A percentile compares a stretch with the other conserved stretches of the same genome.
Conservation (phyloP, 2,797 vertebrate species). For the Bovichtus diacanthus region DNA sequence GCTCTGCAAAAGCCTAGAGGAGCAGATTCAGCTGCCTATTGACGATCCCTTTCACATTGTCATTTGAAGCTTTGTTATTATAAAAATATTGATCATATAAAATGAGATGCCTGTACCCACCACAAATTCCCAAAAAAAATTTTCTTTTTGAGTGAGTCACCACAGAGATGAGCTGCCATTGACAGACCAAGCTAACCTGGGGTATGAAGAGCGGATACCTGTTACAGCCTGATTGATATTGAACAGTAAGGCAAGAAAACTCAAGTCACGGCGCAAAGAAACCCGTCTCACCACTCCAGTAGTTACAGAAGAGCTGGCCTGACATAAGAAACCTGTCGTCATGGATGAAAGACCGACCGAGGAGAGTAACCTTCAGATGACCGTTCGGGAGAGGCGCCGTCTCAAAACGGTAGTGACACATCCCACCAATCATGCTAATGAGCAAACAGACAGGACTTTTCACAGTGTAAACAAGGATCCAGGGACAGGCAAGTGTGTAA, state of each 20-base stretch:
- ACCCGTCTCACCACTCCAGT: not conserved
- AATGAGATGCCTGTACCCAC: not conserved
- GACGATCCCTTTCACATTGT: not conserved
- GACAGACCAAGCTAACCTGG: not conserved
- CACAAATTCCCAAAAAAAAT: no score
- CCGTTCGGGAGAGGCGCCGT: conserved; percentile 10
- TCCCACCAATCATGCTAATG: conserved; percentile 58
- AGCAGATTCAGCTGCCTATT: not conserved
- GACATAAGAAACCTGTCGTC: not conserved
- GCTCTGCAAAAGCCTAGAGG: not conserved
- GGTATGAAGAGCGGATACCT: not conserved
- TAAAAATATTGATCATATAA: not conserved
- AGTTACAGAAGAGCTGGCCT: not conserved
- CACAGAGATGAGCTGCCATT: not conserved
- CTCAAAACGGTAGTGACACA: conserved; percentile 33
- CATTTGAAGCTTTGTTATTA: not conserved
- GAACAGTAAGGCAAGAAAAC: not conserved
- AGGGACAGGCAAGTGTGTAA: conserved; percentile 6
- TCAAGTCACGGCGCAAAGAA: not conserved
- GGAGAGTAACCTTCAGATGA: conserved; percentile 56
- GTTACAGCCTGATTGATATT: conserved; percentile 12
- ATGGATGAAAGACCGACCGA: not conserved
- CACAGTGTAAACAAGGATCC: conserved; percentile 40
- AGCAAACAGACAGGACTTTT: conserved; percentile 39
- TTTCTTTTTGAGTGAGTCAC: no score